These are phyloP conservation scores for Apogon hyalosoma DNA, from an alignment of 2,797 vertebrate species.

Conservation along the genomic window DNA sequence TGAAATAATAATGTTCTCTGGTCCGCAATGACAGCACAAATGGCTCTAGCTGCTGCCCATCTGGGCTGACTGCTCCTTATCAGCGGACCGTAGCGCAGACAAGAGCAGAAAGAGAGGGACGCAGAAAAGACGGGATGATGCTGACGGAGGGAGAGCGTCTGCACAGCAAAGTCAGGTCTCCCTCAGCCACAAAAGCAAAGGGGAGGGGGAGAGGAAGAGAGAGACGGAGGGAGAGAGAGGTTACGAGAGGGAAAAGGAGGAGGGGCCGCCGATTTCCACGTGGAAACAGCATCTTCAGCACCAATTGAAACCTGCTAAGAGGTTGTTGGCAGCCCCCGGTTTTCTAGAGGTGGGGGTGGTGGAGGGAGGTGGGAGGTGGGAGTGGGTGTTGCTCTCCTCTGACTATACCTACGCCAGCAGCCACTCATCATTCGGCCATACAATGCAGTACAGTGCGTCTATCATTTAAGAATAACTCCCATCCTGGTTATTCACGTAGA, in stretches of 20 bases:
- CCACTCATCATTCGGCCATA: conserved; percentile 10
- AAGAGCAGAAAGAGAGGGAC: conserved; percentile 38
- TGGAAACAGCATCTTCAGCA: conserved; percentile 79
- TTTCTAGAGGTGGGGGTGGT: conserved; percentile 27
- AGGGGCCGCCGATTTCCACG: conserved; percentile 45
- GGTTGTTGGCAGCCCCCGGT: conserved; percentile 81
- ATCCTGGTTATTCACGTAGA: not conserved
- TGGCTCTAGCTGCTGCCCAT: conserved; percentile 74
- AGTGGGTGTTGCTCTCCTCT: conserved; percentile 32
- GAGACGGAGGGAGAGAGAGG: conserved; percentile 44
- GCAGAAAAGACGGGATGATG: conserved; percentile 40
- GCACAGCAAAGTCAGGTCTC: conserved; percentile 60
- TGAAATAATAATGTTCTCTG: conserved; percentile 68
- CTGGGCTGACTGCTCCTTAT: conserved; percentile 58
- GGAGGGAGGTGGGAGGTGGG: conserved; percentile 15
- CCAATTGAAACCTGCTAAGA: conserved; percentile 82
- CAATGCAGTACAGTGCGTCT: not conserved
- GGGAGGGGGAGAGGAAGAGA: conserved; percentile 31
- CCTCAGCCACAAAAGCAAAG: conserved; percentile 44
- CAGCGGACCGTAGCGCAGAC: conserved; percentile 37
- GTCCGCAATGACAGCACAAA: conserved; percentile 66
- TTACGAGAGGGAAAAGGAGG: conserved; percentile 41
- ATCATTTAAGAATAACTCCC: conserved; percentile 1
- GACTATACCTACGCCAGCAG: conserved; percentile 25
- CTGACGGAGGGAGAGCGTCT: conserved; percentile 55